phyloP scores from a whole-genome alignment of 1,140 invertebrate species.

The Drosophila ironensis region DNA sequence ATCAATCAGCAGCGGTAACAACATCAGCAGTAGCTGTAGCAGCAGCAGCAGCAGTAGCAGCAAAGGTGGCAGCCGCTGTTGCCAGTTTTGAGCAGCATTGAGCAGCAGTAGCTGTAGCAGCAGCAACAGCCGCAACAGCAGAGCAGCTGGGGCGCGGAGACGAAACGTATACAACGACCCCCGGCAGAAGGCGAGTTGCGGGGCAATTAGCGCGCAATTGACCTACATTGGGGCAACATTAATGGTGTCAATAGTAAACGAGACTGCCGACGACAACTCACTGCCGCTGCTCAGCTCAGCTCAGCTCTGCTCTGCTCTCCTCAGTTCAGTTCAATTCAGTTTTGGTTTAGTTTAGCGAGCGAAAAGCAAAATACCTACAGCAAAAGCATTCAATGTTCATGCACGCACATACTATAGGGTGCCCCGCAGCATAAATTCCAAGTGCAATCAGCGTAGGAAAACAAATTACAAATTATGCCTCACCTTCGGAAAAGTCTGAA shows the following conservation, averaged over 20 bases:
- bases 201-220: conserved; percentile 80
- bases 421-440: conserved; percentile 29
- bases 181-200: conserved; percentile 62
- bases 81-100: conserved; percentile 49
- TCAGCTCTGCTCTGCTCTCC: conserved; percentile 5
- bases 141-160: neutral
- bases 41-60: conserved; percentile 12
- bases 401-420: conserved; percentile 7
- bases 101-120: conserved; percentile 13
- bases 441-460: conserved; percentile 38
- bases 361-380: conserved; percentile 1
- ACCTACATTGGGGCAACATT: conserved; percentile 80
- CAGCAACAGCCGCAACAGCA: too few species aligned
- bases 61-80: conserved; percentile 36
- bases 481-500: conserved; percentile 42
- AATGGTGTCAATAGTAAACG: conserved; percentile 81
- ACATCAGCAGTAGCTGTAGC: conserved; percentile 13
- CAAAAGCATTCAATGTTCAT: conserved; percentile 31
- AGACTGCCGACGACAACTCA: conserved; percentile 61
- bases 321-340: conserved; percentile 11
- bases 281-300: conserved; percentile 10
- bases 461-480: conserved; percentile 43
- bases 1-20: conserved; percentile 20
- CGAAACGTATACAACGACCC: conserved; percentile 23
- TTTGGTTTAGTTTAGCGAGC: conserved; percentile 24